A percentile compares a stretch with the other conserved stretches of the same genome.
Evolutionary conservation across 2,113 vertebrate species (phyloP).

Genomic region (Aix galericulata): DNA sequence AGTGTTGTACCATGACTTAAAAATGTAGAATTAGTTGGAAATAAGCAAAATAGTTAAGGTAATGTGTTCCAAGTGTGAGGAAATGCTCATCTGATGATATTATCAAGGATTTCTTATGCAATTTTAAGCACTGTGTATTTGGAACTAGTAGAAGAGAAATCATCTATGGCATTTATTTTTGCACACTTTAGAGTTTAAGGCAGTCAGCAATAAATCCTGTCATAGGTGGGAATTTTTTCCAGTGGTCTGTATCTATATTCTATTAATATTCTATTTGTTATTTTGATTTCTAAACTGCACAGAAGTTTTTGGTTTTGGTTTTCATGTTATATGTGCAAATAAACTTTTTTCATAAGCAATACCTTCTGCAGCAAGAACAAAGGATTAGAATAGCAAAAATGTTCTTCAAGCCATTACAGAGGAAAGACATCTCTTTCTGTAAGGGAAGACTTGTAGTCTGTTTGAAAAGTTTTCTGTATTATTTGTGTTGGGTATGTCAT

Average conservation of each 20-base stretch:
- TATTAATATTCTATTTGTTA: background rate
- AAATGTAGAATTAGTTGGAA: background rate
- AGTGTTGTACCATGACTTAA: background rate
- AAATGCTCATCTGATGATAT: background rate
- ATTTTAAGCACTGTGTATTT: background rate
- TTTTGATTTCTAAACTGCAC: background rate
- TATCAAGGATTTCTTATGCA: background rate
- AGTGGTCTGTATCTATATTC: background rate
- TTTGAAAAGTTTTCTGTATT: background rate
- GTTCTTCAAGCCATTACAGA: background rate
- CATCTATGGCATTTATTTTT: background rate
- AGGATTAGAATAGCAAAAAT: background rate
- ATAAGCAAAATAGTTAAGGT: background rate
- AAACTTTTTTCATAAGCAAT: rapidly evolving
- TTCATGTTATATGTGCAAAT: background rate
- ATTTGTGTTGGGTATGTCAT: background rate
- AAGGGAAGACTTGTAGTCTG: background rate
- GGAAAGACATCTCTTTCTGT: background rate
- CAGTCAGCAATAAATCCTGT: background rate
- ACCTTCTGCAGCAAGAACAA: background rate
- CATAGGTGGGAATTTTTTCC: background rate
- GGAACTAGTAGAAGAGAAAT: background rate
- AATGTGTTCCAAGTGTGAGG: background rate
- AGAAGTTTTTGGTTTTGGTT: background rate
- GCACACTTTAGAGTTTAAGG: background rate